Evolutionary conservation across 2,888 invertebrate genomes (phyloP).

Genomic region (Hofmannophila pseudospretella): DNA sequence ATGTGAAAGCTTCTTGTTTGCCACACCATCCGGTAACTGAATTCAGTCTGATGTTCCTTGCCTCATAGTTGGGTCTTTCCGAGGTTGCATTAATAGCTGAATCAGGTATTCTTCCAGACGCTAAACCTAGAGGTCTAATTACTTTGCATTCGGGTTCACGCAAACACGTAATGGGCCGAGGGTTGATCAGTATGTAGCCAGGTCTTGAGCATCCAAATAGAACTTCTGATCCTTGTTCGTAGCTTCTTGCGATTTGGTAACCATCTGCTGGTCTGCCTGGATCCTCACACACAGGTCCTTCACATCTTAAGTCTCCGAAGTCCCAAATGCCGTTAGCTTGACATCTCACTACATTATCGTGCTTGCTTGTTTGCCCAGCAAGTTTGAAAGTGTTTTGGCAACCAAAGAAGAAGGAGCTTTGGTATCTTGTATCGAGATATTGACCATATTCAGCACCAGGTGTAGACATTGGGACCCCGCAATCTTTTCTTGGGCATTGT

Average conservation of each 20-base stretch:
- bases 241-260: slow-evolving; percentile 88
- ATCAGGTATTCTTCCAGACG: slow-evolving; percentile 95
- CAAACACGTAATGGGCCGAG: slow-evolving; percentile 92
- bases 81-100: slow-evolving; percentile 97
- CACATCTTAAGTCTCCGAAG: slow-evolving; percentile 96
- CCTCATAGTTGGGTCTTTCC: slow-evolving; percentile 94
- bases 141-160: slow-evolving; percentile 96
- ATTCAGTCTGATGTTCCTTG: slow-evolving; percentile 90
- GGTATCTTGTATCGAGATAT: slow-evolving; percentile 91
- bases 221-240: slow-evolving; percentile 94
- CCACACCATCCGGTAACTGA: slow-evolving; percentile 98
- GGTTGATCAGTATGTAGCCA: slow-evolving; percentile 95
- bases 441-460: slow-evolving; percentile 96
- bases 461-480: slow-evolving; percentile 93
- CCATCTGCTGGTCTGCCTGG: slow-evolving; percentile 97
- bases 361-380: slow-evolving; percentile 93
- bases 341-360: slow-evolving; percentile 95
- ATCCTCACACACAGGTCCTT: slow-evolving; percentile 97
- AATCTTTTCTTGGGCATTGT: slow-evolving; percentile 92
- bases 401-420: slow-evolving; percentile 96
- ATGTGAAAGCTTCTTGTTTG: slow-evolving; percentile 97
- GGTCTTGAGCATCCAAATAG: slow-evolving; percentile 93
- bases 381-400: slow-evolving; percentile 97
- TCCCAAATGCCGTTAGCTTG: slow-evolving; percentile 97
- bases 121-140: slow-evolving; percentile 92